Evolutionary conservation across 2,888 invertebrate species (phyloP).

Genomic region (Buathra laborator): DNA sequence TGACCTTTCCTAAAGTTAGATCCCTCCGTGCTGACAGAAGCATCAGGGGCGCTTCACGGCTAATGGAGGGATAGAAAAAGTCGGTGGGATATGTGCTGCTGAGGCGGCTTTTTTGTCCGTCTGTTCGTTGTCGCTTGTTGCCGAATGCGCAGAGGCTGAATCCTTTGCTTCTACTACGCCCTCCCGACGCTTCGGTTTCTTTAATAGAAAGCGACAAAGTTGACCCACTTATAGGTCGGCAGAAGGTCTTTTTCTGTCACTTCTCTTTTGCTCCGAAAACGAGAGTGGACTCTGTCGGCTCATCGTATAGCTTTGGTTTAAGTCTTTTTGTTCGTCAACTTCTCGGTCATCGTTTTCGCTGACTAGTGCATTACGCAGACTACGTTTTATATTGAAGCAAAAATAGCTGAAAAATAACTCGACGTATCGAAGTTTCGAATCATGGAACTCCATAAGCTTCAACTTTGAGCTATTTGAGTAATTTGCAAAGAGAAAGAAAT

Average conservation of each 20-base stretch:
- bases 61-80: conserved; percentile 71
- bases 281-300: background rate
- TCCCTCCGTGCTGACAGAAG: conserved; percentile 62
- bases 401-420: background rate
- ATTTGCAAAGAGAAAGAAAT: no score
- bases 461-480: no score
- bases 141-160: conserved; percentile 76
- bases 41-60: conserved; percentile 60
- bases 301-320: background rate
- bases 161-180: background rate
- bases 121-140: conserved; percentile 77
- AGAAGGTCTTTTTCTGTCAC: conserved; percentile 20
- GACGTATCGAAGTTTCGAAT: no score
- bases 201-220: conserved; percentile 77
- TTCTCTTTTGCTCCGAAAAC: conserved; percentile 1
- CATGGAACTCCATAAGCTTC: no score
- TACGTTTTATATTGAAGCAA: background rate
- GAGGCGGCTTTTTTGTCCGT: conserved; percentile 77
- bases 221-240: conserved; percentile 78
- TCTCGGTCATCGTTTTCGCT: background rate
- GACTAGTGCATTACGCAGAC: background rate
- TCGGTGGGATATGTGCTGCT: conserved; percentile 62
- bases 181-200: conserved; percentile 69
- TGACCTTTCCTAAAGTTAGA: conserved; percentile 76
- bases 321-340: conserved; percentile 4